phyloP scores from a whole-genome alignment of 2,888 invertebrate species.

The Heliconius aoede region DNA sequence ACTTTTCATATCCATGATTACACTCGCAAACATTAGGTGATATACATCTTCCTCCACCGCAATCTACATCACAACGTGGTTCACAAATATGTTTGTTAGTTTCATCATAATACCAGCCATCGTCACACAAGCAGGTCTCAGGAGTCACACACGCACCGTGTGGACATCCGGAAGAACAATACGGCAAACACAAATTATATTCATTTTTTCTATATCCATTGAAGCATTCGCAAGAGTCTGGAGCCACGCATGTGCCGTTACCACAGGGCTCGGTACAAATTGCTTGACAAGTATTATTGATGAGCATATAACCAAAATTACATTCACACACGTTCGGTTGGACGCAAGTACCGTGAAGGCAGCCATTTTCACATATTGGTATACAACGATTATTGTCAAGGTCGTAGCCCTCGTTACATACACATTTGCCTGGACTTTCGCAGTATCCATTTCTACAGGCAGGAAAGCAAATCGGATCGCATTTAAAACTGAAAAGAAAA shows the following conservation, averaged over 20 bases:
- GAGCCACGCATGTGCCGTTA: conserved; percentile 77
- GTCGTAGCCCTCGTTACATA: conserved; percentile 51
- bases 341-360: conserved; percentile 54
- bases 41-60: conserved; percentile 71
- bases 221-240: conserved; percentile 75
- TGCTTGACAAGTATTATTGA: conserved; percentile 56
- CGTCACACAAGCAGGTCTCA: conserved; percentile 53
- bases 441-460: conserved; percentile 57
- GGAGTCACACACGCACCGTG: conserved; percentile 54
- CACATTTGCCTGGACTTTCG: conserved; percentile 50
- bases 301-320: conserved; percentile 53
- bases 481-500: conserved; percentile 47
- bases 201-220: conserved; percentile 62
- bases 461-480: conserved; percentile 57
- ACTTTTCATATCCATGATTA: conserved; percentile 53
- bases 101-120: conserved; percentile 42
- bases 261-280: conserved; percentile 74
- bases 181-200: conserved; percentile 52
- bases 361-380: conserved; percentile 48
- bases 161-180: conserved; percentile 54
- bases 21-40: conserved; percentile 74
- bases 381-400: conserved; percentile 39
- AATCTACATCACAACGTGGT: conserved; percentile 29
- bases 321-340: conserved; percentile 61
- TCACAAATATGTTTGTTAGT: conserved; percentile 13